These are phyloP conservation scores for Troides helena DNA, from an alignment of 2,888 invertebrate species.

Conservation along the genomic window DNA sequence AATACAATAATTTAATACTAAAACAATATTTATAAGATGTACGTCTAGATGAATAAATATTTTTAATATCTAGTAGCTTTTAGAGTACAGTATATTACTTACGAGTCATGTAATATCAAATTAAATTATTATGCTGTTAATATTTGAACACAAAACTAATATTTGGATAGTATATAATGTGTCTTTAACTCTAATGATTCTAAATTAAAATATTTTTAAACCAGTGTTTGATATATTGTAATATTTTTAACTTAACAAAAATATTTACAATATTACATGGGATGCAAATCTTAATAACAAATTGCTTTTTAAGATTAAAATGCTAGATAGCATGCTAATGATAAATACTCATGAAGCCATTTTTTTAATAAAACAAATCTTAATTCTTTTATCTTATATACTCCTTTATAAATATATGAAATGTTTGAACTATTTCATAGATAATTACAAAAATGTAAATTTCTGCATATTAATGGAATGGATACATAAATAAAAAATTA, in stretches of 20 bases:
- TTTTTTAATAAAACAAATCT: neutral
- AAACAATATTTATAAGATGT: slow-evolving; percentile 32
- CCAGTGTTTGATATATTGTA: slow-evolving; percentile 29
- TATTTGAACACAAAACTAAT: slow-evolving; percentile 21
- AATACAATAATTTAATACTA: slow-evolving; percentile 41
- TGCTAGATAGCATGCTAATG: neutral
- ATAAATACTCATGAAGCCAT: neutral
- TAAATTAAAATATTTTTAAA: slow-evolving; percentile 25
- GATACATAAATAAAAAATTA: slow-evolving; percentile 56
- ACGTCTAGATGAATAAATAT: slow-evolving; percentile 20
- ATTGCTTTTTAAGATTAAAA: slow-evolving; percentile 4
- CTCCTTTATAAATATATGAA: slow-evolving; percentile 23
- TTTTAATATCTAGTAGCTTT: slow-evolving; percentile 12
- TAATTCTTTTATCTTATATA: neutral
- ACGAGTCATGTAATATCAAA: slow-evolving; percentile 23
- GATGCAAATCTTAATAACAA: slow-evolving; percentile 11
- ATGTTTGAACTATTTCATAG: slow-evolving; percentile 16
- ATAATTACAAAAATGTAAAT: slow-evolving; percentile 28
- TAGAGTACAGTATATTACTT: slow-evolving; percentile 14
- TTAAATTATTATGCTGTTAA: slow-evolving; percentile 28
- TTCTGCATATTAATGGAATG: slow-evolving; percentile 35
- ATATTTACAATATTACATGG: slow-evolving; percentile 1
- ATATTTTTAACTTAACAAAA: slow-evolving; percentile 21
- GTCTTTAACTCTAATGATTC: slow-evolving; percentile 14
- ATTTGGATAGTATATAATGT: slow-evolving; percentile 23